Conservation (phyloP, 2,888 invertebrate genomes). For the Leucophora obtusa region DNA sequence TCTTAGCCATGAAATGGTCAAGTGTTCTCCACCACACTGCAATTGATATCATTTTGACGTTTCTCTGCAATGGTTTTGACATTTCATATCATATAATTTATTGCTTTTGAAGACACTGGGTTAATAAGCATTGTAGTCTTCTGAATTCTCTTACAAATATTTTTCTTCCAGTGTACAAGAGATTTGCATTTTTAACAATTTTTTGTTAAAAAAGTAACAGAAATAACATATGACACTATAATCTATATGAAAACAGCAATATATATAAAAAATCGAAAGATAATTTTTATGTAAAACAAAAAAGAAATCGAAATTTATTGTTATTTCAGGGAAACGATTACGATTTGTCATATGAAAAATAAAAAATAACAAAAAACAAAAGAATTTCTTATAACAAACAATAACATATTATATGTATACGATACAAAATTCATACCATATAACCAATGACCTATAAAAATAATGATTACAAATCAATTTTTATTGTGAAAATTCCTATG, state of each 20-base stretch:
- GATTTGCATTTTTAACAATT: slow-evolving; percentile 48
- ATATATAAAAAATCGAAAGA: slow-evolving; percentile 21
- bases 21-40: no score
- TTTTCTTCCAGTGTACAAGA: slow-evolving; percentile 10
- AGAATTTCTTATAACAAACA: slow-evolving; percentile 23
- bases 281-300: slow-evolving; percentile 39
- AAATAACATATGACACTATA: slow-evolving; percentile 61
- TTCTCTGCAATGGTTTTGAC: no score
- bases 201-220: not conserved
- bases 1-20: no score
- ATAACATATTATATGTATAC: not conserved
- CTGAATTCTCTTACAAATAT: no score
- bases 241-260: slow-evolving; percentile 33
- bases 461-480: slow-evolving; percentile 61
- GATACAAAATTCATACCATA: not conserved
- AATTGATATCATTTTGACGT: no score
- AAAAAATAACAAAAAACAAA: slow-evolving; percentile 6
- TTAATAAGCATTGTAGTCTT: no score
- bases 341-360: slow-evolving; percentile 50
- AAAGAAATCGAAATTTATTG: slow-evolving; percentile 22
- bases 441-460: slow-evolving; percentile 60
- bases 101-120: no score
- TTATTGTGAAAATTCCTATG: slow-evolving; percentile 17
- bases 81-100: no score
- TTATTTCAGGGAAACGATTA: slow-evolving; percentile 30